Evolutionary conservation across 2,113 vertebrate species (phyloP).

Genomic region (Cinclus cinclus): DNA sequence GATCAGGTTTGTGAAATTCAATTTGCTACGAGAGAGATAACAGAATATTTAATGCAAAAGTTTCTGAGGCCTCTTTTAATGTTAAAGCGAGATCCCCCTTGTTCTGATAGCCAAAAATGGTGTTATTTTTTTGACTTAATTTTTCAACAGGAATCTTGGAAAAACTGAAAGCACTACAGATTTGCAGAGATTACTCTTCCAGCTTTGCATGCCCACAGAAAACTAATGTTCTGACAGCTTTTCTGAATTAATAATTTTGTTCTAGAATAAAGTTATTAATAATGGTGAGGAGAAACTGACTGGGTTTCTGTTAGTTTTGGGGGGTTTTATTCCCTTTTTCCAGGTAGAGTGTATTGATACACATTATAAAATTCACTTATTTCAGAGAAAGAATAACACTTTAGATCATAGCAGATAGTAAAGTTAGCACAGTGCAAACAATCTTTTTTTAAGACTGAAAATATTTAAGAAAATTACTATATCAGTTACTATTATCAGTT

Average conservation of each 20-base stretch:
- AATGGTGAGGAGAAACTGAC: background rate
- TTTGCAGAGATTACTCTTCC: background rate
- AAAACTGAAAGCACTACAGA: background rate
- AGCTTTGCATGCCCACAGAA: background rate
- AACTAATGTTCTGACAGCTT: background rate
- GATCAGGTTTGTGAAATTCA: background rate
- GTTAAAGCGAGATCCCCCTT: background rate
- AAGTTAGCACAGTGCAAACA: background rate
- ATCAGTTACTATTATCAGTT: background rate
- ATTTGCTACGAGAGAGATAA: background rate
- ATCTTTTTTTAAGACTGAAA: background rate
- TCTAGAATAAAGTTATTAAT: background rate
- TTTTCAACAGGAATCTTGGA: background rate
- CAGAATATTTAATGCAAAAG: background rate
- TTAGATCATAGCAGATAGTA: background rate
- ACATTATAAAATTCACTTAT: background rate
- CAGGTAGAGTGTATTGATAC: background rate
- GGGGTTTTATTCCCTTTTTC: background rate
- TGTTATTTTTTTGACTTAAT: background rate
- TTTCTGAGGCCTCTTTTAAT: background rate
- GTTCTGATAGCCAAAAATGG: background rate
- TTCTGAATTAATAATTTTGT: background rate
- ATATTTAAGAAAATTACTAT: background rate
- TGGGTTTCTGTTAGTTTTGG: background rate
- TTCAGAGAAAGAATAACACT: background rate